These are phyloP conservation scores for Catocala nupta DNA, from an alignment of 2,888 invertebrate species.

Conservation along the genomic window DNA sequence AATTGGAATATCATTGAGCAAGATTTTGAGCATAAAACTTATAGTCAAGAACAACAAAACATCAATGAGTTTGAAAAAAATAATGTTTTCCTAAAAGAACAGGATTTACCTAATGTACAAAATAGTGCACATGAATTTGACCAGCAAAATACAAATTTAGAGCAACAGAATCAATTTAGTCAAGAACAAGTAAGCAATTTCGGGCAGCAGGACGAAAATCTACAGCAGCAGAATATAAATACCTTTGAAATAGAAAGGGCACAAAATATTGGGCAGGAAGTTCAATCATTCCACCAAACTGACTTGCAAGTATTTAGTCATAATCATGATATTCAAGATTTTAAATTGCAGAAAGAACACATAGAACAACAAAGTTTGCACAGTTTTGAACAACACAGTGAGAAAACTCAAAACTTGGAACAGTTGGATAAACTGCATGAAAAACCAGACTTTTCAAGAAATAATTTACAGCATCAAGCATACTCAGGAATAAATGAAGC, in stretches of 20 bases:
- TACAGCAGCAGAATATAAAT: no score
- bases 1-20: not conserved
- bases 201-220: conserved; percentile 15
- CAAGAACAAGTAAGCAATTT: not conserved
- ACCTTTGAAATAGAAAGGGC: no score
- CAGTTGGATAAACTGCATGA: conserved; percentile 4
- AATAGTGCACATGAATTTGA: not conserved
- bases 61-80: no score
- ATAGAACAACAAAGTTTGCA: conserved; percentile 15
- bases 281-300: no score
- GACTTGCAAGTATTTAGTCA: no score
- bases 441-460: not conserved
- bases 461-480: not conserved
- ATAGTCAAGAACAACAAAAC: conserved; percentile 3
- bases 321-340: conserved; percentile 9
- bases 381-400: conserved; percentile 15
- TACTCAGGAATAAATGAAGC: conserved; percentile 21
- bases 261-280: no score
- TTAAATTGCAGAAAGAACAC: conserved; percentile 17
- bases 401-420: not conserved
- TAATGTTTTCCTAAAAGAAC: not conserved
- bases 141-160: conserved; percentile 9
- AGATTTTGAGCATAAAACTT: conserved; percentile 21
- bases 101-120: not conserved
- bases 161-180: conserved; percentile 3